Base-by-base conservation (phyloP, 2,888 invertebrate genomes). In the Tenthredo mesomela region DNA sequence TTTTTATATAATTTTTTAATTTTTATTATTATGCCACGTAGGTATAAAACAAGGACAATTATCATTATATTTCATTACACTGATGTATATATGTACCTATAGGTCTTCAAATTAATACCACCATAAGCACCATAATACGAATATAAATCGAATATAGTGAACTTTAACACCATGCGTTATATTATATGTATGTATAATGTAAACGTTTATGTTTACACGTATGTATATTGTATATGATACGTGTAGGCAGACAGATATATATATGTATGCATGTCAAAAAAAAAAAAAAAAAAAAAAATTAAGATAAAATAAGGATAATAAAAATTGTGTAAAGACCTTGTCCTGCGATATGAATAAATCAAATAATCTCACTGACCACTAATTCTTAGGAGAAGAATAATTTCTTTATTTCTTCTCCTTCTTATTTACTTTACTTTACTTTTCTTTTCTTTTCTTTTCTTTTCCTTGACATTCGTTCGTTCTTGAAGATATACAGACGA, bases 381-480 rank as follows among this genome's bases (percentile, higher is more conserved):
- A 70, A 37, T 37, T 70, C 37, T 70, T 37, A 37, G 29, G n/a
- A 29, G 0, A 33, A 70, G n/a, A 15, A 7, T 29, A 9, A n/a
- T 37, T 37, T 61, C 25, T 25, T 61, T 61, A 25, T 12, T 25
- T 25, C 25, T 7, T 37, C 18, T 29, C 43, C n/a, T 43, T 43
- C 7, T 40, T 40, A 15, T 7, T 73, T 43, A 21, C 21, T 43
- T n/a, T n/a, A n/a, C n/a, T n/a, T n/a, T n/a, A n/a, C n/a, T 37
- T 70, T 33, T 1, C 7, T 58, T 71, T 43, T 43, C 10, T 40
- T 10, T 70, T 37, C 2, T 21, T 58, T 9, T 25, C 0, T 18
- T 25, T 25, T 43, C 71, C 71, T 73, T 73, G 71, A 43, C 71
- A 73, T 73, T 73, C 40, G 40, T 43, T 73, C 71, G 71, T 73